A percentile compares a stretch with the other conserved stretches of the same genome.
phyloP scores from a whole-genome alignment of 2,888 invertebrate genomes.

The Aphidoletes aphidimyza region DNA sequence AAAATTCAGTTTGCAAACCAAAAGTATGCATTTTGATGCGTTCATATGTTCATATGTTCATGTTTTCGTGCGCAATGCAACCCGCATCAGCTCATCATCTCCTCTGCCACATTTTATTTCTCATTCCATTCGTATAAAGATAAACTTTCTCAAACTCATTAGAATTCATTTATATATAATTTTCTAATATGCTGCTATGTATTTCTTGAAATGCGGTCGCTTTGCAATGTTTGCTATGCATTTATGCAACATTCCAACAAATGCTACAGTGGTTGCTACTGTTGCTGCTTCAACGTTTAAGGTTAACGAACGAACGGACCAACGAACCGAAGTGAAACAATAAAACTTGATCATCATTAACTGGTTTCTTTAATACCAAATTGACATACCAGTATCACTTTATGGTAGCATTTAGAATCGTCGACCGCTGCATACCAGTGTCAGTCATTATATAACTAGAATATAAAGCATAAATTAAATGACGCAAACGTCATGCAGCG shows the following conservation, averaged over 20 bases:
- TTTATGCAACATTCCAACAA: neutral
- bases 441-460: constrained; percentile 14
- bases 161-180: constrained; percentile 25
- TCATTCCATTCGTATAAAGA: too few species aligned
- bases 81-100: too few species aligned
- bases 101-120: too few species aligned
- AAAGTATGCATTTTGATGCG: neutral
- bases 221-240: neutral
- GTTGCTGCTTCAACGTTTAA: neutral
- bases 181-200: constrained; percentile 8
- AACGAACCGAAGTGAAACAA: neutral
- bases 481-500: neutral
- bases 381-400: neutral
- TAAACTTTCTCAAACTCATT: constrained; percentile 39
- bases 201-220: neutral
- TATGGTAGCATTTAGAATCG: neutral
- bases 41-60: neutral
- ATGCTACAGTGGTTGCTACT: neutral
- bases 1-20: constrained; percentile 11
- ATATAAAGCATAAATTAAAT: neutral
- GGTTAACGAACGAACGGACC: neutral
- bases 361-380: constrained; percentile 31
- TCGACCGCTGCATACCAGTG: neutral
- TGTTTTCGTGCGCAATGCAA: too few species aligned
- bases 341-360: constrained; percentile 23